These are phyloP conservation scores for Drosophila anomelani DNA, from an alignment of 2,888 invertebrate species.

Conservation along the genomic window DNA sequence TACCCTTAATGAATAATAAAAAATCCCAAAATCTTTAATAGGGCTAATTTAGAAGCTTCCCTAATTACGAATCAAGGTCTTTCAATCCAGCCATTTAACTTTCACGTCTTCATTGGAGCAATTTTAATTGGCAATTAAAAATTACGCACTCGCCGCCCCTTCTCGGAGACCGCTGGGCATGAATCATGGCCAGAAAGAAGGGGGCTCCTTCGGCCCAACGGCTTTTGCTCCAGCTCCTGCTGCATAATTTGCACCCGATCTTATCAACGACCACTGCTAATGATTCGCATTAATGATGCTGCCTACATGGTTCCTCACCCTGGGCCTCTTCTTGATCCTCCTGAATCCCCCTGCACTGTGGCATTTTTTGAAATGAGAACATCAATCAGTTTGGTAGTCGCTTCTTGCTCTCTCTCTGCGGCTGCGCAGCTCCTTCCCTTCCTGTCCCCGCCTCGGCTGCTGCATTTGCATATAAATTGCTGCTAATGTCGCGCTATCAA, in stretches of 20 bases:
- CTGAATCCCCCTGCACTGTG: constrained; percentile 48
- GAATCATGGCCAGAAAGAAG: constrained; percentile 48
- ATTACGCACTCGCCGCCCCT: constrained; percentile 69
- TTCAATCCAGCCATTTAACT: constrained; percentile 13
- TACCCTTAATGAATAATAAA: background rate
- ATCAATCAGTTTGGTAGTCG: constrained; percentile 79
- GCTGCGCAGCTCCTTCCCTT: constrained; percentile 37
- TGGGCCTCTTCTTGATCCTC: constrained; percentile 14
- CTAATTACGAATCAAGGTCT: constrained; percentile 15
- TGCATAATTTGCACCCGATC: constrained; percentile 75
- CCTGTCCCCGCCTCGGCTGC: constrained; percentile 44
- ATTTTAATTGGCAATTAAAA: constrained; percentile 77
- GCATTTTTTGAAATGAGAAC: constrained; percentile 80
- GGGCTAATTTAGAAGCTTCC: background rate
- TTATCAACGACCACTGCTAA: constrained; percentile 75
- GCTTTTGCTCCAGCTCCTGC: constrained; percentile 36
- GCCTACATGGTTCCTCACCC: constrained; percentile 36
- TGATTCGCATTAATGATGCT: constrained; percentile 79
- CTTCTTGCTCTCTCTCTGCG: constrained; percentile 8
- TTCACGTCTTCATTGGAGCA: constrained; percentile 62
- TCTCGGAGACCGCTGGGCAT: constrained; percentile 30
- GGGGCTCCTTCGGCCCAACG: constrained; percentile 4
- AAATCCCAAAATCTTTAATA: background rate
- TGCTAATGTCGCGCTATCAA: constrained; percentile 84
- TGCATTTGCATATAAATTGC: constrained; percentile 85